A percentile compares a stretch with the other conserved stretches of the same genome.
Evolutionary conservation across 2,888 invertebrate species (phyloP).

Genomic region (Cataglyphis cursor): DNA sequence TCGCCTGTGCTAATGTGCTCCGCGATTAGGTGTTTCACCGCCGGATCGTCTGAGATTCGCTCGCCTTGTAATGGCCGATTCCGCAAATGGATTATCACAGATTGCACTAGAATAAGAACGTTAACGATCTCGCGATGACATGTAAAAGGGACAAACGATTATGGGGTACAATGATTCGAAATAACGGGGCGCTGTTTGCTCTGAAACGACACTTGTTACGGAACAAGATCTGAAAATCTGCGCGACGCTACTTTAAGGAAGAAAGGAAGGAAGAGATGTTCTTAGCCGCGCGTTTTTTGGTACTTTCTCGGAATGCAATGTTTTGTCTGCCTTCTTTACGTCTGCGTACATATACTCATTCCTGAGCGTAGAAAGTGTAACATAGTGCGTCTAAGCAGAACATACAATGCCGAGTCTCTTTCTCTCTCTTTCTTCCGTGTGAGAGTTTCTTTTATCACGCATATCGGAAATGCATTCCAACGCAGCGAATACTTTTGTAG

Average conservation of each 20-base stretch:
- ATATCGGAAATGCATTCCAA: constrained; percentile 38
- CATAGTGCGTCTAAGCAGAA: neutral
- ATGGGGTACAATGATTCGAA: constrained; percentile 21
- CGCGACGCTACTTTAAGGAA: neutral
- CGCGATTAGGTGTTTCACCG: constrained; percentile 6
- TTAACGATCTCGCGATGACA: constrained; percentile 50
- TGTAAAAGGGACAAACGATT: constrained; percentile 22
- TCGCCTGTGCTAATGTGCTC: neutral
- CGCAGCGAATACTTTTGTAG: neutral
- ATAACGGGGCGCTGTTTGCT: constrained; percentile 25
- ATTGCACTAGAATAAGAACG: constrained; percentile 48
- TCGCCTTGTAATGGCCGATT: constrained; percentile 41
- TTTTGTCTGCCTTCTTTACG: neutral
- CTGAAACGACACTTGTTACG: neutral
- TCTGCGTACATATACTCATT: neutral
- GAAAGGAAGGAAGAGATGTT: no score
- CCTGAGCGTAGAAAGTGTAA: neutral
- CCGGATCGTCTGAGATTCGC: constrained; percentile 14
- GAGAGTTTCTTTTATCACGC: constrained; percentile 20
- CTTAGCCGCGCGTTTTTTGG: neutral
- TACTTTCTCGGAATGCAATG: neutral
- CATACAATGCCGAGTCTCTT: neutral
- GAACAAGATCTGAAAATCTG: constrained; percentile 12
- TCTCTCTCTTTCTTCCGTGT: neutral
- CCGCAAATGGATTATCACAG: constrained; percentile 46